Evolutionary conservation across 2,888 invertebrate species (phyloP), one percentile per base, ranked within the genome.

Genomic region (Camptogramma bilineatum): DNA sequence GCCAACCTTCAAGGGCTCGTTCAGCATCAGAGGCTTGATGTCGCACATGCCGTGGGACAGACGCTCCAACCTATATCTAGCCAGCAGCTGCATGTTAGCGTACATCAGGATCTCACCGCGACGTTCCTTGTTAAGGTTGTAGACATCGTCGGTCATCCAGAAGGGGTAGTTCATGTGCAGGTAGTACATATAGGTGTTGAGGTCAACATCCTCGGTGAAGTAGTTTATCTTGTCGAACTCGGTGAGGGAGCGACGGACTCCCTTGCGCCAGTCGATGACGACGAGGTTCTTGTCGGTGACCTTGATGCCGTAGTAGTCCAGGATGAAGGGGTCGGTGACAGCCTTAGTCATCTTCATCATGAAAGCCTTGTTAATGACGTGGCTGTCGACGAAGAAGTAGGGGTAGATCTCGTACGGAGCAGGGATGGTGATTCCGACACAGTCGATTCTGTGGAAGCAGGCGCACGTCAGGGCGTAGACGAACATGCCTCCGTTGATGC

Each of bases 401-500:
- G 97, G 97, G 87, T 95, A 94, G 83, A 97, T 94, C 87, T 97
- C 97, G 81, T 97, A 97, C 47, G 95, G 94, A 24, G 96, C 94
- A 21, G 97, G 97, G 19, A 97, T 83, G 51, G 94, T 91, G 71
- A 97, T 88, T 52, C 95, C 95, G 64, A 93, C 90, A 83, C 95
- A 94, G 79, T 96, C 96, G 5, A 84, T 81, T 53, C 96, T 94
- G 82, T 96, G 96, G 82, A 96, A 94, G 53, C 96, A 91, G 65
- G 96, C 95, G 66, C 94, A 93, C 53, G 95, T 94, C 71, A 96
- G 86, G 10, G 96, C 95, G 77, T 96, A 96, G 65, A 96, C 93
- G 85, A 96, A 97, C 93, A 96, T 95, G 76, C 95, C 96, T 66
- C 95, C 95, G 89, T 97, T 96, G 69, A 96, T 93, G 76, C 95